Evolutionary conservation across 2,797 vertebrate genomes (phyloP).

Genomic region (Alauda arvensis): DNA sequence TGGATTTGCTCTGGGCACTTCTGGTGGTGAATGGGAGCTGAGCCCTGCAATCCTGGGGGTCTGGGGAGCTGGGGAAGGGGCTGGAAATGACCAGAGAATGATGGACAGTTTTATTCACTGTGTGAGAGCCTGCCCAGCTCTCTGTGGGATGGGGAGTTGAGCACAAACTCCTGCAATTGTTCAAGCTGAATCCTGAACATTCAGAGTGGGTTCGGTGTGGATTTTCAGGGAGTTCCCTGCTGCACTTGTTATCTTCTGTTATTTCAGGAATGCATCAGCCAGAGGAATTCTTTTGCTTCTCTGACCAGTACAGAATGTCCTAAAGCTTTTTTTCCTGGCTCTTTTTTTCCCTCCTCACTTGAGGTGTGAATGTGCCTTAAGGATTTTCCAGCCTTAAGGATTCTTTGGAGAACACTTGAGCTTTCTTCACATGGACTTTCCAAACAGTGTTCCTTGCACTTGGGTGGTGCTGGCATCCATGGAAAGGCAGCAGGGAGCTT

Average conservation of each 20-base stretch:
- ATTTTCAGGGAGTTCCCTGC: not conserved
- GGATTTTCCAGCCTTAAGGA: not conserved
- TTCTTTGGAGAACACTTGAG: not conserved
- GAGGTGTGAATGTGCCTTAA: not conserved
- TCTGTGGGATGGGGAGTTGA: not conserved
- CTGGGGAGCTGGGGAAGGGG: not conserved
- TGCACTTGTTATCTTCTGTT: not conserved
- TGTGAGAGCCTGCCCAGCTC: not conserved
- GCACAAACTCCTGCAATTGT: not conserved
- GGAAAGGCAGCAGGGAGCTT: not conserved
- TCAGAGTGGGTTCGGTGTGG: not conserved
- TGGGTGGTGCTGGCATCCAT: not conserved
- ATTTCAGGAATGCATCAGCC: not conserved
- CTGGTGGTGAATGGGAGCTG: not conserved
- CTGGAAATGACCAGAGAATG: rapidly evolving
- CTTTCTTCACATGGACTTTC: not conserved
- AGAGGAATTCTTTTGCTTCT: not conserved
- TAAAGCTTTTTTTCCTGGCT: not conserved
- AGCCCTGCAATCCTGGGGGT: not conserved
- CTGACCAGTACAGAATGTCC: not conserved
- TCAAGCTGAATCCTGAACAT: not conserved
- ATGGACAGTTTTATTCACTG: rapidly evolving
- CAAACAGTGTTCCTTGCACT: not conserved
- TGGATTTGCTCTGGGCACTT: not conserved
- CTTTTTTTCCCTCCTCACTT: not conserved